Conservation (phyloP, 2,888 invertebrate species). For the Drosophila mulleri region DNA sequence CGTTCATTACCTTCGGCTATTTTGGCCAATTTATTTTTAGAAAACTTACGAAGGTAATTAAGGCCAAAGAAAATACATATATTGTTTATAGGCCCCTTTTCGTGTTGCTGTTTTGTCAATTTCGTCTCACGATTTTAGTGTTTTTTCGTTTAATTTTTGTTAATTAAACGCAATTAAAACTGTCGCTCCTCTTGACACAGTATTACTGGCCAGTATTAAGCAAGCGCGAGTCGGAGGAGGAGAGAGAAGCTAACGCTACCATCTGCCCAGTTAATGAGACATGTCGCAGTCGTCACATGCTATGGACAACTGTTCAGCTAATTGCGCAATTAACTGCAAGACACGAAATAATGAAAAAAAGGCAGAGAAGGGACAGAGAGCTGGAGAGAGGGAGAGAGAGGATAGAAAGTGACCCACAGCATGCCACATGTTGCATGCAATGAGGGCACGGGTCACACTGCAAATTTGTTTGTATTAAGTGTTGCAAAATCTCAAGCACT, state of each 20-base stretch:
- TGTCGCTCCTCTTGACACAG: constrained; percentile 32
- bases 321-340: constrained; percentile 76
- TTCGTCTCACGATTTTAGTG: constrained; percentile 33
- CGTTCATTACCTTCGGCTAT: background rate
- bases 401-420: constrained; percentile 39
- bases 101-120: constrained; percentile 9
- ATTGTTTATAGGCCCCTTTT: constrained; percentile 10
- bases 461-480: constrained; percentile 75
- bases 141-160: constrained; percentile 71
- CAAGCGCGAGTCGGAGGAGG: constrained; percentile 3
- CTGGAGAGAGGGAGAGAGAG: background rate
- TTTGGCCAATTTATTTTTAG: background rate
- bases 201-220: constrained; percentile 6
- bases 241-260: constrained; percentile 15
- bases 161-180: constrained; percentile 75
- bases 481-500: constrained; percentile 79
- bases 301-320: constrained; percentile 69
- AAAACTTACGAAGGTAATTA: background rate
- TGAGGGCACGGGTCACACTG: constrained; percentile 32
- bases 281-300: constrained; percentile 69
- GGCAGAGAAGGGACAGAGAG: constrained; percentile 3
- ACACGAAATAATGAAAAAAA: constrained; percentile 20
- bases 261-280: constrained; percentile 72
- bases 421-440: constrained; percentile 74
- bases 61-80: background rate